Percentiles rank a stretch among this genome's conserved stretches.
These are phyloP conservation scores for Synanthedon tipuliformis DNA, from an alignment of 2,888 invertebrate genomes.

Conservation along the genomic window DNA sequence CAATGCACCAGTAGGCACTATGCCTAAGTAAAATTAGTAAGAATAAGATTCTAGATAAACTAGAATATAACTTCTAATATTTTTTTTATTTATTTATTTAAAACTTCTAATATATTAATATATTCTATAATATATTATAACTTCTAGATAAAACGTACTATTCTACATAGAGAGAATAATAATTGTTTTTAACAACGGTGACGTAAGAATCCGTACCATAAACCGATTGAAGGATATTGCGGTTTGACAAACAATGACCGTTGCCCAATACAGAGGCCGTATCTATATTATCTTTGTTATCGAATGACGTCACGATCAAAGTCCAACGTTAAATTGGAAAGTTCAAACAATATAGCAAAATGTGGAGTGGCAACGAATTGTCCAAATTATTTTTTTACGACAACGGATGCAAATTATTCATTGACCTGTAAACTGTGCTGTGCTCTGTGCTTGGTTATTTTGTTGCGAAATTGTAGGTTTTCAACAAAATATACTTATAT, in stretches of 20 bases:
- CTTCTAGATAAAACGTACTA: too few relatives aligned
- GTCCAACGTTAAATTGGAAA: conserved; percentile 44
- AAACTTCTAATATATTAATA: too few relatives aligned
- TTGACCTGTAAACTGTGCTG: background rate
- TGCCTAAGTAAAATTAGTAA: too few relatives aligned
- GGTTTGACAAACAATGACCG: conserved; percentile 26
- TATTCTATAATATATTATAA: too few relatives aligned
- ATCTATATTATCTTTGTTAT: background rate
- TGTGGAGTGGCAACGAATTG: background rate
- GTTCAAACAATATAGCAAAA: conserved; percentile 19
- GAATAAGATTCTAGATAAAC: too few relatives aligned
- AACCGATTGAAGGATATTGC: conserved; percentile 21
- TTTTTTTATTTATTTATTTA: too few relatives aligned
- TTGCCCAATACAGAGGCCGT: background rate
- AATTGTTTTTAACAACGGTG: too few relatives aligned
- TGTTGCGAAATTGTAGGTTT: background rate
- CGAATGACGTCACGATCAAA: conserved; percentile 38
- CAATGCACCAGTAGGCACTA: too few relatives aligned
- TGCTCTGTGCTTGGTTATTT: background rate
- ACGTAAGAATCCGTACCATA: too few relatives aligned
- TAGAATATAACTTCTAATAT: too few relatives aligned
- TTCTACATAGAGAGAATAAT: too few relatives aligned
- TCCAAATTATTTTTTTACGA: background rate
- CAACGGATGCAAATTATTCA: background rate
- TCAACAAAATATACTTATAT: too few relatives aligned